Base-by-base conservation (phyloP, 2,888 invertebrate species). In the Agonum fuliginosum region DNA sequence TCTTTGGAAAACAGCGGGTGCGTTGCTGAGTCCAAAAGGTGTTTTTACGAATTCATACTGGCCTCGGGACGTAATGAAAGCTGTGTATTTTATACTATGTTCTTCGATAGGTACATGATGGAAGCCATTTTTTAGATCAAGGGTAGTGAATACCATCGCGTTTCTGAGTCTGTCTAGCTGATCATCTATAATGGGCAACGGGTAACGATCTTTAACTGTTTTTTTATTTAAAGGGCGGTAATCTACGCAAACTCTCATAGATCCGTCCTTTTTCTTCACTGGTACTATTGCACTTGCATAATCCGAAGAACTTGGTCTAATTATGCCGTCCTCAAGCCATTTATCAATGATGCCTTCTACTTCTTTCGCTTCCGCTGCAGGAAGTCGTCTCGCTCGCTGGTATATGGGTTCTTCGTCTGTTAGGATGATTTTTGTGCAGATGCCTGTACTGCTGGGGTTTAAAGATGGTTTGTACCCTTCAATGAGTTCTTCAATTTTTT, bases 71-170 rank as follows among this genome's bases (percentile, higher is more conserved):
- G 77, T 76, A 14, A 77, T 67, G 34, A 80, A 80, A n/a, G 80
- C 58, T 0, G 79, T 79, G 27, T 79, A 78, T 62, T 79, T 51
- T 19, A 54, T n/a, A n/a, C 24, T 54, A 17, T 34, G 14, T 65
- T 76, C 54, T 4, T 80, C 78, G 0, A 84, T 74, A 2, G 77
- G 77, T 8, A 83, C 81, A 78, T 83, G 83, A 17, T 82, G 80
- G 76, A 82, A 83, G 22, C 80, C 82, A 67, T 82, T 80, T 78
- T 81, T 82, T 14, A 81, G 54, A 74, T 81, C 81, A 5, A 73
- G 20, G 20, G 58, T 54, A 12, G 58, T 73, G 37, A 72, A 73
- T 10, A 51, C 17, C n/a, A 58, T 34, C n/a, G 72, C 34, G 14
- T 58, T 12, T 4, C 58, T 30, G 20, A 73, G 58, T n/a, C 17